phyloP scores from a whole-genome alignment of 1,140 invertebrate genomes.

The Lineus longissimus region DNA sequence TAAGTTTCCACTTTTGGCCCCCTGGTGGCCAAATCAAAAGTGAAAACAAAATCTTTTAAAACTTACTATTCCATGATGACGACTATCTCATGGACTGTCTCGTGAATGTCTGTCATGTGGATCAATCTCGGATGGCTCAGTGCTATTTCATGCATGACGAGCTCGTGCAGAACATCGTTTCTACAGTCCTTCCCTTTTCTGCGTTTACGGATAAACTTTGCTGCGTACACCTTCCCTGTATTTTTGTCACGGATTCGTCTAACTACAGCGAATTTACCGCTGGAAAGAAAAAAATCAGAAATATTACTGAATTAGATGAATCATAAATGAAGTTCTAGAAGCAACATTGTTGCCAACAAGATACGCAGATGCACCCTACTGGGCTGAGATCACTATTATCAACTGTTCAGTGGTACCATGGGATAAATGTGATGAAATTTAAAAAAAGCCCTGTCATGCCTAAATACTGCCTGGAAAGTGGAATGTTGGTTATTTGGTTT shows the following conservation, averaged over 20 bases:
- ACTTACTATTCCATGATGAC: conserved; percentile 85
- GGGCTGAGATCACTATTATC: not conserved
- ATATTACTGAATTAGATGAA: too few relatives aligned
- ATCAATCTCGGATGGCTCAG: conserved; percentile 75
- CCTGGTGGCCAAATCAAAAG: too few relatives aligned
- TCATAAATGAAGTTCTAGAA: not conserved
- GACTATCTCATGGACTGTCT: conserved; percentile 76
- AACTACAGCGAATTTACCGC: conserved; percentile 94
- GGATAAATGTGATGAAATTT: too few relatives aligned
- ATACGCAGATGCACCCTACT: not conserved
- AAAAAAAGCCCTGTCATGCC: too few relatives aligned
- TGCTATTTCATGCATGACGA: conserved; percentile 82
- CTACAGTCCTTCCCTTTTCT: conserved; percentile 57
- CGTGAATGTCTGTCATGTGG: conserved; percentile 81
- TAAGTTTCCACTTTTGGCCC: too few relatives aligned
- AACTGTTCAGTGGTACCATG: too few relatives aligned
- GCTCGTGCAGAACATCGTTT: conserved; percentile 66
- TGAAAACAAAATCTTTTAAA: not conserved
- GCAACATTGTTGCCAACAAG: too few relatives aligned
- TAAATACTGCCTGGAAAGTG: conserved; percentile 3
- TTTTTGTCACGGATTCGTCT: conserved; percentile 78
- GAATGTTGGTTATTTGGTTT: too few relatives aligned
- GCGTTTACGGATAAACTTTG: conserved; percentile 90
- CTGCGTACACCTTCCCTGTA: conserved; percentile 82
- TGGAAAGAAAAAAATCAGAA: conserved; percentile 51